These are phyloP conservation scores for Botia almorhae DNA, from an alignment of 2,797 vertebrate genomes.

Conservation along the genomic window DNA sequence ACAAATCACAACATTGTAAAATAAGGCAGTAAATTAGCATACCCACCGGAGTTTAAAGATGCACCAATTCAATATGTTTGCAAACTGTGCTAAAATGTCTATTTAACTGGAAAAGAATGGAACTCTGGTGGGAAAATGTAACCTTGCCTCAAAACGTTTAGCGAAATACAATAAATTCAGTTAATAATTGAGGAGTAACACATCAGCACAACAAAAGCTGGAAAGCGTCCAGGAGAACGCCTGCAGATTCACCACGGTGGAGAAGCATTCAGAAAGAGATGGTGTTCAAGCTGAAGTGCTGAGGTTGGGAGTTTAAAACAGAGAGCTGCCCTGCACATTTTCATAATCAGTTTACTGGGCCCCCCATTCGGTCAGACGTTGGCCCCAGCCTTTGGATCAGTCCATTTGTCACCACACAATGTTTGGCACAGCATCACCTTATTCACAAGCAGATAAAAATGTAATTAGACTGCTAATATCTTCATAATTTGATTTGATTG, in stretches of 20 bases:
- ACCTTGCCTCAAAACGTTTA: constrained; percentile 24
- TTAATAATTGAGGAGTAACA: constrained; percentile 67
- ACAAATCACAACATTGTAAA: constrained; percentile 7
- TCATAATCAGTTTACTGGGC: constrained; percentile 66
- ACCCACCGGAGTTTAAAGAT: not conserved
- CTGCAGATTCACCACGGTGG: constrained; percentile 67
- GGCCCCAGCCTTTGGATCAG: constrained; percentile 66
- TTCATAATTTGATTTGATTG: constrained; percentile 51
- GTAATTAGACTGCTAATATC: constrained; percentile 54
- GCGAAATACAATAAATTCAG: constrained; percentile 17
- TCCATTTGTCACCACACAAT: constrained; percentile 55
- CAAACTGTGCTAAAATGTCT: not conserved
- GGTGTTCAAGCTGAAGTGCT: constrained; percentile 66
- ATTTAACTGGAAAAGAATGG: not conserved
- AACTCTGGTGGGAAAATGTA: constrained; percentile 16
- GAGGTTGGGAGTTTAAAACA: constrained; percentile 69
- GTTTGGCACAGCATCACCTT: constrained; percentile 57
- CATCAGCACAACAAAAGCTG: constrained; percentile 76
- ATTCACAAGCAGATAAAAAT: constrained; percentile 54
- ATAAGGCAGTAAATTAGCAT: not conserved
- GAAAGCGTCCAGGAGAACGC: constrained; percentile 71
- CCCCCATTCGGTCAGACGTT: constrained; percentile 61
- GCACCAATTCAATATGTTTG: constrained; percentile 16
- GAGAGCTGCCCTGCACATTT: constrained; percentile 60
- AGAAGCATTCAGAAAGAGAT: constrained; percentile 72